phyloP scores from a whole-genome alignment of 2,888 invertebrate species.

The Azorinus chamasolen region DNA sequence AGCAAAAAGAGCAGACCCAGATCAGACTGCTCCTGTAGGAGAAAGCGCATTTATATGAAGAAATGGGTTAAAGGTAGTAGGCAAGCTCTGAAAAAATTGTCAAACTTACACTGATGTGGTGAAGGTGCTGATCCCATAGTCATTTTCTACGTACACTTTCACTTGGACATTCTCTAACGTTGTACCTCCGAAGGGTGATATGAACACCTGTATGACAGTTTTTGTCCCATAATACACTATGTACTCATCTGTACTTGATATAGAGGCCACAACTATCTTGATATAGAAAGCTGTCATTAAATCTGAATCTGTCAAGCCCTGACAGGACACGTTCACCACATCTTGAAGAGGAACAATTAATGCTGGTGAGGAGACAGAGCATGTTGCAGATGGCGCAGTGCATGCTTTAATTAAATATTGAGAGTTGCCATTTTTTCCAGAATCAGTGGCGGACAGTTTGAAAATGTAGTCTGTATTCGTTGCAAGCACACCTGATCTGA shows the following conservation, averaged over 20 bases:
- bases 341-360: constrained; percentile 56
- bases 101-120: constrained; percentile 40
- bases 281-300: constrained; percentile 54
- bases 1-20: too few species aligned
- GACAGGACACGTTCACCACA: constrained; percentile 62
- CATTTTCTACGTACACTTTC: constrained; percentile 70
- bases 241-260: constrained; percentile 38
- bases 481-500: constrained; percentile 56
- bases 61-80: neutral
- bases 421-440: constrained; percentile 47
- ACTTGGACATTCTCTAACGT: constrained; percentile 49
- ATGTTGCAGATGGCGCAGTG: constrained; percentile 30
- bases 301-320: constrained; percentile 67
- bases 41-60: too few species aligned
- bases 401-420: constrained; percentile 57
- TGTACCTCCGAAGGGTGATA: constrained; percentile 67
- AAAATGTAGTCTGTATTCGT: constrained; percentile 65
- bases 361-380: too few species aligned
- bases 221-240: constrained; percentile 68
- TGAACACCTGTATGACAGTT: constrained; percentile 55
- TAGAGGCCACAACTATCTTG: constrained; percentile 53
- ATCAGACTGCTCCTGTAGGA: too few species aligned
- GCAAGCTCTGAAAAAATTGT: too few species aligned
- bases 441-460: constrained; percentile 39
- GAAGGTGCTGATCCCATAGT: constrained; percentile 55